Evolutionary conservation across 1,140 invertebrate genomes (phyloP), one percentile per base, ranked within the genome.

Genomic region (Zaprionus lachaisei): DNA sequence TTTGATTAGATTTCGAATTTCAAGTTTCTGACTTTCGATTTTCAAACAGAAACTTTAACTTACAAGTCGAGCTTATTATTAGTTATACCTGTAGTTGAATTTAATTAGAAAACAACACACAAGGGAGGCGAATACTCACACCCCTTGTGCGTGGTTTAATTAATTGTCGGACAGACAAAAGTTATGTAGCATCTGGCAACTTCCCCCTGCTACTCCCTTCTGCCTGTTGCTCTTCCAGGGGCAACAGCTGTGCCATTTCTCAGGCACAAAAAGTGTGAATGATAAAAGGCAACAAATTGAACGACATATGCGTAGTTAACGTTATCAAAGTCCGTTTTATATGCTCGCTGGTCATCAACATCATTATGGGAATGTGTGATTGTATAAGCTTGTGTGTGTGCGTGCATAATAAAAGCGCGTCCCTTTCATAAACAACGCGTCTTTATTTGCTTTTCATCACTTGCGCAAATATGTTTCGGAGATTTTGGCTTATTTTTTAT

Each of bases 161-260:
- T 65, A 72, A 72, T 76, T 65, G 58, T 51, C 24, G 49, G 22
- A 20, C 55, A 60, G 24, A 17, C 37, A 28, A 11, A 24, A 51
- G 47, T 6, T 49, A 17, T 24, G 1, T 11, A 37, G 6, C 17
- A 28, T n/a, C 28, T 1, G 34, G 22, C 22, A 17, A 17, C 9
- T 1, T 31, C 9, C 0, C 34, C 5, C 31, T 26, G 17, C 20
- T 14, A 2, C 54, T 6, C 1, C 34, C 15, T n/a, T 20, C 22
- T 57, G 37, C 12, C 66, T 69, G 66, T 58, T 67, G 65, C 65
- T 58, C 51, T 26, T 4, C 37, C 34, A 14, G n/a, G n/a, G 70
- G 74, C 72, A 86, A 77, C 83, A 86, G 80, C 77, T 87, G 83
- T 65, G 58, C 64, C 64, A 67, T 80, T 87, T 86, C 83, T 56